Evolutionary conservation across 2,797 vertebrate species (phyloP).

Genomic region (Lophotriccus pileatus): DNA sequence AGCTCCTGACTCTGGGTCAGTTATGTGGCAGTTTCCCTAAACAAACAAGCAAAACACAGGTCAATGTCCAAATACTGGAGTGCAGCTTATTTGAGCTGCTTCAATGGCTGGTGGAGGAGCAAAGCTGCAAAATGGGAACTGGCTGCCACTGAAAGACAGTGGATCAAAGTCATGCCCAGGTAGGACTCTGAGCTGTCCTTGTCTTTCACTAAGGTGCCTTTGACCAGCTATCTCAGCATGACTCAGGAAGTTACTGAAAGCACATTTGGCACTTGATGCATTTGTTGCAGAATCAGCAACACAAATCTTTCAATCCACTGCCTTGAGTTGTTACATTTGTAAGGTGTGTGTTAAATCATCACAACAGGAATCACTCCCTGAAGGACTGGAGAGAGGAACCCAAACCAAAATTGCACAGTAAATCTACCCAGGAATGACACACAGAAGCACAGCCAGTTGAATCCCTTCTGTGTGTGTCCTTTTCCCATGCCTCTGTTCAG

Average conservation of each 20-base stretch:
- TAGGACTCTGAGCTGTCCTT: background rate
- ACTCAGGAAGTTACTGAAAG: background rate
- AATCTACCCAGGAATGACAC: background rate
- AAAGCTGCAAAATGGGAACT: background rate
- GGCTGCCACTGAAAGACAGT: background rate
- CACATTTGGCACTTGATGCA: background rate
- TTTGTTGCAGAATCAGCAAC: background rate
- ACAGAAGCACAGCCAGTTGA: background rate
- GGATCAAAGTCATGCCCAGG: background rate
- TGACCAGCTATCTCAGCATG: background rate
- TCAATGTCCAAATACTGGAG: constrained; percentile 47
- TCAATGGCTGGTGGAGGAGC: background rate
- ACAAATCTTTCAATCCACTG: background rate
- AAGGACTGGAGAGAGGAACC: background rate
- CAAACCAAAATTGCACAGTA: background rate
- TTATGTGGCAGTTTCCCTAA: constrained; percentile 40
- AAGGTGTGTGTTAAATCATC: background rate
- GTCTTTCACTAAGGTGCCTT: background rate
- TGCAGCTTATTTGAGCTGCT: constrained; percentile 1
- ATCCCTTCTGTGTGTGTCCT: background rate
- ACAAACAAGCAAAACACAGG: constrained; percentile 57
- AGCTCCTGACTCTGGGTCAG: constrained; percentile 16
- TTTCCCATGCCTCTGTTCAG: background rate
- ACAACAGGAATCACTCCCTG: background rate
- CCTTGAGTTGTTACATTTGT: background rate